phyloP scores from a whole-genome alignment of 2,113 vertebrate genomes.

The Elanus axillaris region DNA sequence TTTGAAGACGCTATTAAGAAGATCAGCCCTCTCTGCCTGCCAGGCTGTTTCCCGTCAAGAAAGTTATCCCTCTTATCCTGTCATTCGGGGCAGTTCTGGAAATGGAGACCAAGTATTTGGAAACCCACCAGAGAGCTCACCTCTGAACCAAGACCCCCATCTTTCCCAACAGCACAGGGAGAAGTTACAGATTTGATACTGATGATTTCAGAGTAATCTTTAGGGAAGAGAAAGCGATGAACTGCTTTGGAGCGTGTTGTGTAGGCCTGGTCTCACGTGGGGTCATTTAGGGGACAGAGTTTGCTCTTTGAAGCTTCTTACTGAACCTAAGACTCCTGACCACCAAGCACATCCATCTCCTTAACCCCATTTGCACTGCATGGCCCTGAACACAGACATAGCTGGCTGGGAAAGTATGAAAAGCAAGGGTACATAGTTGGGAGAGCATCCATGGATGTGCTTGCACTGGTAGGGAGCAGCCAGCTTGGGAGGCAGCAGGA shows the following conservation, averaged over 20 bases:
- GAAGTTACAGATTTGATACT: neutral
- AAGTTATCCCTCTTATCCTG: neutral
- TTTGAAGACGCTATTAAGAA: slow-evolving; percentile 36
- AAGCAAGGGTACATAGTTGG: neutral
- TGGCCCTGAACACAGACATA: neutral
- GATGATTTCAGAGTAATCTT: neutral
- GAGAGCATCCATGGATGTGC: neutral
- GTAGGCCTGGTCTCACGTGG: neutral
- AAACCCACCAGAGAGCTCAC: neutral
- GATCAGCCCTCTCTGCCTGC: slow-evolving; percentile 4
- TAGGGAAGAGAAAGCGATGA: neutral
- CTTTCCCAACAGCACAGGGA: neutral
- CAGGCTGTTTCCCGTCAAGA: neutral
- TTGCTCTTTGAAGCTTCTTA: neutral
- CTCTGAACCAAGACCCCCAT: neutral
- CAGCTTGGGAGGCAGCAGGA: neutral
- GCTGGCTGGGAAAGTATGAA: neutral
- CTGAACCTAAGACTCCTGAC: neutral
- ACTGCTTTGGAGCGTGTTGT: neutral
- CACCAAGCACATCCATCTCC: neutral
- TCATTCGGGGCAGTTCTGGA: neutral
- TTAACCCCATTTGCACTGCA: neutral
- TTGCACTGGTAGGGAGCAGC: neutral
- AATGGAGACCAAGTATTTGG: neutral
- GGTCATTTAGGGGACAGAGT: neutral